A percentile compares a stretch with the other conserved stretches of the same genome.
phyloP scores from a whole-genome alignment of 30 jellyfish, hydroid and myxozoan genomes.

The Aurelia sp. region DNA sequence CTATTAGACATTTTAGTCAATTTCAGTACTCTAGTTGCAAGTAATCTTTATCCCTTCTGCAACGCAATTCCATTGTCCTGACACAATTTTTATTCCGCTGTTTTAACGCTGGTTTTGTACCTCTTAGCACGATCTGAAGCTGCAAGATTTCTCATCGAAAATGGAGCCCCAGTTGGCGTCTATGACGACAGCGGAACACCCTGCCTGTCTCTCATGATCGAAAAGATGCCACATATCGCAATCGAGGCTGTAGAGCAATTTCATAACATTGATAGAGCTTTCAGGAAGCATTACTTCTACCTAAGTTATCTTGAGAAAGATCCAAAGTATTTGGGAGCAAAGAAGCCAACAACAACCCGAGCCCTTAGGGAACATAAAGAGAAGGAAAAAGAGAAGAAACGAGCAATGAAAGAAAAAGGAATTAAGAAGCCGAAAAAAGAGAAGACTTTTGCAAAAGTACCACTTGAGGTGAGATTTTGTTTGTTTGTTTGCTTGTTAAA shows the following conservation, averaged over 20 bases:
- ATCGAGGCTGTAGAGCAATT: constrained; percentile 99
- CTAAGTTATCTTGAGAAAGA: constrained; percentile 89
- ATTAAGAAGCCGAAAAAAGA: constrained; percentile 78
- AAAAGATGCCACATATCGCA: constrained; percentile 99
- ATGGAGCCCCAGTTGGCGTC: constrained; percentile 99
- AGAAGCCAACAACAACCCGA: constrained; percentile 80
- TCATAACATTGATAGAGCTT: constrained; percentile 96
- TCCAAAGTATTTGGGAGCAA: constrained; percentile 73
- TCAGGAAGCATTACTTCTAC: constrained; percentile 95
- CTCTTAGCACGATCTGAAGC: constrained; percentile 98
- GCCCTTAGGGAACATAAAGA: constrained; percentile 88
- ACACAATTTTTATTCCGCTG: too few relatives aligned
- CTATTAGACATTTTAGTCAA: too few relatives aligned
- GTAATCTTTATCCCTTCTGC: too few relatives aligned
- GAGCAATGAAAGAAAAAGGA: constrained; percentile 91
- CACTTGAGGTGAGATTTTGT: constrained; percentile 78
- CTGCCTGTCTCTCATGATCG: constrained; percentile 97
- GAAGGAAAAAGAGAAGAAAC: constrained; percentile 78
- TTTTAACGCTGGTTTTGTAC: background rate
- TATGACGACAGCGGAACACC: constrained; percentile 99
- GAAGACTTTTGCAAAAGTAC: constrained; percentile 96
- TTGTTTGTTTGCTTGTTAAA: background rate
- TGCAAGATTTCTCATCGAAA: constrained; percentile 97
- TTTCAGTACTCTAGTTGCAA: too few relatives aligned
- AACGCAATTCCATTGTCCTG: too few relatives aligned